Evolutionary conservation across 2,888 invertebrate genomes (phyloP).

Genomic region (Drosophila ustulata): DNA sequence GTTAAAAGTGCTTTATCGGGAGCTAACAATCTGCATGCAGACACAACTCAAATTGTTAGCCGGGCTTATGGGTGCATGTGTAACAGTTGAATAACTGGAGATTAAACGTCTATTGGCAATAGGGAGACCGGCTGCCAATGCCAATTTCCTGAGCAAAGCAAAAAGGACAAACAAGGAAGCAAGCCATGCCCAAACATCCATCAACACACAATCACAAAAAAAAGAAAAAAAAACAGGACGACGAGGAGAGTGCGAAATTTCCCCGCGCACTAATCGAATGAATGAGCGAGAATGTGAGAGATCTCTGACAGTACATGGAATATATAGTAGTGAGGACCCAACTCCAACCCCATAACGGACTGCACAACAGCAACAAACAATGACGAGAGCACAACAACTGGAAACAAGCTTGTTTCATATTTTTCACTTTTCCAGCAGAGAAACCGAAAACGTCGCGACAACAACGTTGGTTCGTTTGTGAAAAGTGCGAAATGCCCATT

Average conservation of each 20-base stretch:
- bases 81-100: slow-evolving; percentile 25
- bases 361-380: slow-evolving; percentile 32
- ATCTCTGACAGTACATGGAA: too few species aligned
- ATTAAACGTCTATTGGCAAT: slow-evolving; percentile 34
- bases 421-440: slow-evolving; percentile 23
- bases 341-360: slow-evolving; percentile 12
- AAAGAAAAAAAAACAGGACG: neutral
- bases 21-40: neutral
- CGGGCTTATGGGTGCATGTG: slow-evolving; percentile 2
- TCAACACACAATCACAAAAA: slow-evolving; percentile 31
- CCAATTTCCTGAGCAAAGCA: slow-evolving; percentile 39
- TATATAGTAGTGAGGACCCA: neutral
- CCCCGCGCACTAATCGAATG: slow-evolving; percentile 52
- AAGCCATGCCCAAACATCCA: slow-evolving; percentile 34
- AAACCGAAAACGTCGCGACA: neutral
- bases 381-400: slow-evolving; percentile 17
- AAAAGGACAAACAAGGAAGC: slow-evolving; percentile 14
- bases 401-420: slow-evolving; percentile 43
- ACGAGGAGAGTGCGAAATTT: slow-evolving; percentile 2
- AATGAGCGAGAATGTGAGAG: slow-evolving; percentile 30
- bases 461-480: neutral
- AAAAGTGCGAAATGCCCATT: slow-evolving; percentile 9
- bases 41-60: slow-evolving; percentile 8
- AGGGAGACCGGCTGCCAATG: slow-evolving; percentile 32
- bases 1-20: neutral